Conservation (phyloP, 2,113 vertebrate species). For the Plectropomus leopardus region DNA sequence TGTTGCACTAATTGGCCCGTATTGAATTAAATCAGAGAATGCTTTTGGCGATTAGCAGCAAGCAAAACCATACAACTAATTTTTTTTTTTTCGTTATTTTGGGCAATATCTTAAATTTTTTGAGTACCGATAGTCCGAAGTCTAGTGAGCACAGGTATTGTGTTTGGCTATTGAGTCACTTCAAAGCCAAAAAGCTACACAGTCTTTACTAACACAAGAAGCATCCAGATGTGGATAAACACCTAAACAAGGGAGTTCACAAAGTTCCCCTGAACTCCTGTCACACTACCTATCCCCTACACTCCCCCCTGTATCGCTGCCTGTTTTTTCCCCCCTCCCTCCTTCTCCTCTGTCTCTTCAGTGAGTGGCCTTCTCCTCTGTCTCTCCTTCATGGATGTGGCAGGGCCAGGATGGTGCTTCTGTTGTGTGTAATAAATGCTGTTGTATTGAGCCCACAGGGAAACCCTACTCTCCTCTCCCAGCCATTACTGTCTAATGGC, state of each 20-base stretch:
- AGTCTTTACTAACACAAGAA: background rate
- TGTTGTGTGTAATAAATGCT: constrained; percentile 87
- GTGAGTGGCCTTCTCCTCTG: constrained; percentile 47
- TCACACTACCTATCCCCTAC: constrained; percentile 35
- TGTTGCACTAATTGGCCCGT: too few relatives aligned
- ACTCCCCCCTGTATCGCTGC: constrained; percentile 5
- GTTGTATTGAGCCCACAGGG: constrained; percentile 85
- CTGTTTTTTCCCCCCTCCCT: constrained; percentile 42
- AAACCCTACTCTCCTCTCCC: constrained; percentile 84
- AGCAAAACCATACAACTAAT: too few relatives aligned
- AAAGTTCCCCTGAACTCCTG: constrained; percentile 62
- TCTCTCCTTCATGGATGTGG: constrained; percentile 77
- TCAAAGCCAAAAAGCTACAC: background rate
- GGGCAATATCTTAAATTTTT: too few relatives aligned
- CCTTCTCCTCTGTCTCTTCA: constrained; percentile 63
- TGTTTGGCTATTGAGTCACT: background rate
- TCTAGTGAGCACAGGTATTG: too few relatives aligned
- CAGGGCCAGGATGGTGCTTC: constrained; percentile 81
- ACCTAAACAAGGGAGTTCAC: constrained; percentile 5
- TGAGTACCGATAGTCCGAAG: background rate
- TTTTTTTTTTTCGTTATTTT: too few relatives aligned
- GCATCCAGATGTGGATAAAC: background rate
- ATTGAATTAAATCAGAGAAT: too few relatives aligned
- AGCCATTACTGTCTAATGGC: constrained; percentile 88
- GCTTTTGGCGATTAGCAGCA: too few relatives aligned